Conservation (phyloP, 2,888 invertebrate genomes). For the Didymodactylos carnosus region DNA sequence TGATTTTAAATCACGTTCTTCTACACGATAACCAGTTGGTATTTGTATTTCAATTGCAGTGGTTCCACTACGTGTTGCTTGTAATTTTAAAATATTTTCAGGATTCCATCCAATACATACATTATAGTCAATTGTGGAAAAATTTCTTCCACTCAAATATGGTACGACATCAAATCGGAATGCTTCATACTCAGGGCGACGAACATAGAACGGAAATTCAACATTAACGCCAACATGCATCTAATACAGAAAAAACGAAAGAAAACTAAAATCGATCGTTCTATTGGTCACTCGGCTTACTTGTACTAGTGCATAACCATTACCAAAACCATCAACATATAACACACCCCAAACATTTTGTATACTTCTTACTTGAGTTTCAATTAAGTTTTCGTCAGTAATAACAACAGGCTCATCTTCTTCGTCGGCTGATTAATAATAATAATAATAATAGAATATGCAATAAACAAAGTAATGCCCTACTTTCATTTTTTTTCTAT, state of each 20-base stretch:
- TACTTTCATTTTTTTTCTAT: too few relatives aligned
- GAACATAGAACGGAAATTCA: constrained; percentile 50
- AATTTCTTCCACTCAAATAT: constrained; percentile 65
- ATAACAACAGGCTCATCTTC: neutral
- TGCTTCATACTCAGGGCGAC: constrained; percentile 52
- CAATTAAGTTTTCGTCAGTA: constrained; percentile 4
- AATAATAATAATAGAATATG: too few relatives aligned
- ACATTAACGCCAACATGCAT: constrained; percentile 33
- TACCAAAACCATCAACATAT: constrained; percentile 70
- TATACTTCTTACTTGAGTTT: constrained; percentile 19
- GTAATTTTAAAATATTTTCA: neutral
- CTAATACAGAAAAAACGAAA: neutral
- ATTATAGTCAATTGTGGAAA: constrained; percentile 48
- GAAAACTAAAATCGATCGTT: too few relatives aligned
- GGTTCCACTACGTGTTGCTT: constrained; percentile 6
- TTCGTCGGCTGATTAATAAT: neutral
- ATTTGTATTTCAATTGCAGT: constrained; percentile 6
- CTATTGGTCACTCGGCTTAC: constrained; percentile 16
- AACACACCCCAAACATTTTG: constrained; percentile 83
- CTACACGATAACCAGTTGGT: constrained; percentile 13
- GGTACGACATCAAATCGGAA: constrained; percentile 57
- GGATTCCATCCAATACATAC: constrained; percentile 6
- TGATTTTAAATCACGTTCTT: constrained; percentile 8
- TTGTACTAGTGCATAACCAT: constrained; percentile 79
- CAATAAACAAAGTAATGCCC: too few relatives aligned